Base-by-base conservation (phyloP, 2,797 vertebrate species). In the Parauchenoglanis ngamensis region DNA sequence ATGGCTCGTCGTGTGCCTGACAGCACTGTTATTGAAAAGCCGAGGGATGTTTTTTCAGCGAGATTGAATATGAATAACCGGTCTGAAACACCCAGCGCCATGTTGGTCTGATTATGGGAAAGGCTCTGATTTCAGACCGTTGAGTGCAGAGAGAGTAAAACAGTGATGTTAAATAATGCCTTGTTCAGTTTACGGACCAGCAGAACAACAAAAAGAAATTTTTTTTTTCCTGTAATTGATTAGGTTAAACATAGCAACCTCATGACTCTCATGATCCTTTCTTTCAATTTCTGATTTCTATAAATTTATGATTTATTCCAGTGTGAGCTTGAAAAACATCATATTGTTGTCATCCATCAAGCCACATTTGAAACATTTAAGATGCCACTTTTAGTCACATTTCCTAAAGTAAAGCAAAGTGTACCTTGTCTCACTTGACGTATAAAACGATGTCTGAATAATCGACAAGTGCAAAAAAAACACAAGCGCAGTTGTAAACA, bases 1-100 rank as follows among this genome's bases (percentile, higher is more conserved):
- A 75, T 57, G 76, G 56, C 73, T 77, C 68, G 40, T 89, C 57
- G 80, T 59, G 67, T 90, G 85, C 86, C 89, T 91, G 88, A 85
- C 87, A 85, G 87, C 67, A 46, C 31, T 46, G 67, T 54, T 85
- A 80, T 75, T 70, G 79, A 54, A 82, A 86, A 73, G 56, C 46
- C 8, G 75, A 70, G 52, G 63, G 68, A 85, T 85, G 85, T 85
- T 81, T 88, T 82, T 85, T 56, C 77, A 75, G 31, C 49, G 57
- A 85, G 81, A 67, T 57, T 40, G 57, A 83, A 86, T 56, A 87
- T 76, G 87, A 82, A 72, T 49, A 83, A 75, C 21, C 5, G 52
- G 72, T 57, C 59, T 54, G 23, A 72, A 80, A 85, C n/a, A 44
- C 67, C 56, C 6, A 8, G 31, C 25, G n/a, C 67, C 87, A 88